Evolutionary conservation across 1,140 invertebrate species (phyloP).

Genomic region (Hypothenemus hampei): DNA sequence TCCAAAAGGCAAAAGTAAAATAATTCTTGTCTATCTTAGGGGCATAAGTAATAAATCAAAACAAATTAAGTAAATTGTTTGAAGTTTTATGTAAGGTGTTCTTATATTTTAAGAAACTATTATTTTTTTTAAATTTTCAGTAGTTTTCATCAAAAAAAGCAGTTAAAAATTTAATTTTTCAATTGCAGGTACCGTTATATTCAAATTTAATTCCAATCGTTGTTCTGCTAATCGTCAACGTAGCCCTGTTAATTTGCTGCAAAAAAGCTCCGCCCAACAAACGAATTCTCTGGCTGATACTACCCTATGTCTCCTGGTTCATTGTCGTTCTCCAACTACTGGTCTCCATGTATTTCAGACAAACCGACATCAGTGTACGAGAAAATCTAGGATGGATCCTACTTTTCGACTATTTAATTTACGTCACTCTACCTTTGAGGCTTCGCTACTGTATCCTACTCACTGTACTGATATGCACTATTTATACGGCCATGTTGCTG

Average conservation of each 20-base stretch:
- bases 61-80: too few species aligned
- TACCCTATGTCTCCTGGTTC: slow-evolving; percentile 61
- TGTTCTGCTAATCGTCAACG: slow-evolving; percentile 36
- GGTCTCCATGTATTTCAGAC: slow-evolving; percentile 52
- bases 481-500: slow-evolving; percentile 56
- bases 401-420: slow-evolving; percentile 78
- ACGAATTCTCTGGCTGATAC: slow-evolving; percentile 49
- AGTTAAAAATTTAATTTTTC: too few species aligned
- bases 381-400: slow-evolving; percentile 72
- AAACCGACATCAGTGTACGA: slow-evolving; percentile 49
- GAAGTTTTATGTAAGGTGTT: too few species aligned
- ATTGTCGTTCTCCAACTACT: slow-evolving; percentile 58
- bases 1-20: too few species aligned
- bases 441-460: slow-evolving; percentile 59
- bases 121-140: too few species aligned
- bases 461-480: slow-evolving; percentile 53
- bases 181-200: background rate
- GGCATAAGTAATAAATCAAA: too few species aligned
- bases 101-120: too few species aligned
- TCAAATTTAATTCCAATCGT: background rate
- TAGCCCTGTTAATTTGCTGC: slow-evolving; percentile 51
- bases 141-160: too few species aligned
- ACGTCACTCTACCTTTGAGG: slow-evolving; percentile 73
- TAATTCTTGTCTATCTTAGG: too few species aligned
- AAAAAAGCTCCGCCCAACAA: slow-evolving; percentile 45